phyloP scores from a whole-genome alignment of 2,797 vertebrate genomes.

The Pseudomugil tenellus region DNA sequence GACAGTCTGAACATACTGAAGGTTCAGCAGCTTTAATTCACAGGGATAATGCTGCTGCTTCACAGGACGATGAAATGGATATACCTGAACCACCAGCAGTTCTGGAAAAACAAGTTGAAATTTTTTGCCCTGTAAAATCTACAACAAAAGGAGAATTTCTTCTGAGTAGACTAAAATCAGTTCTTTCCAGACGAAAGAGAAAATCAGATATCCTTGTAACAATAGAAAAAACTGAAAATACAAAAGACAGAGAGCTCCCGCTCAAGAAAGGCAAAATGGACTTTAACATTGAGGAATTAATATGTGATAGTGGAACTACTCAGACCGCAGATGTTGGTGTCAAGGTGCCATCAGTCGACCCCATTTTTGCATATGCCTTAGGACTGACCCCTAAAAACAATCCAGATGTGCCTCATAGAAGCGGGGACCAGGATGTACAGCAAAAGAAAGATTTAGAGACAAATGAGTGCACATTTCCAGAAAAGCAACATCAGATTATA shows the following conservation, averaged over 20 bases:
- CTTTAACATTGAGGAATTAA: conserved; percentile 11
- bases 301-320: conserved; percentile 13
- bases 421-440: conserved; percentile 18
- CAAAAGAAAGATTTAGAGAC: conserved; percentile 28
- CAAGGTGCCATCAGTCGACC: conserved; percentile 58
- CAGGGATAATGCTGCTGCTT: conserved; percentile 18
- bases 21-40: conserved; percentile 10
- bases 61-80: conserved; percentile 11
- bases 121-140: conserved; percentile 22
- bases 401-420: conserved; percentile 17
- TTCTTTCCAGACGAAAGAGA: conserved; percentile 71
- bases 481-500: conserved; percentile 40
- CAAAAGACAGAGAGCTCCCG: conserved; percentile 43
- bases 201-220: conserved; percentile 25
- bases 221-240: conserved; percentile 13
- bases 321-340: conserved; percentile 11
- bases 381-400: conserved; percentile 66
- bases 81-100: conserved; percentile 15
- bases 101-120: conserved; percentile 29
- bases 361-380: conserved; percentile 65
- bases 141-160: conserved; percentile 53
- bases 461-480: conserved; percentile 21
- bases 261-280: conserved; percentile 66
- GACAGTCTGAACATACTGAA: neutral
- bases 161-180: conserved; percentile 74